Conservation (phyloP, 64 coral and sea anemone species). For the Catalaphyllia jardinei region DNA sequence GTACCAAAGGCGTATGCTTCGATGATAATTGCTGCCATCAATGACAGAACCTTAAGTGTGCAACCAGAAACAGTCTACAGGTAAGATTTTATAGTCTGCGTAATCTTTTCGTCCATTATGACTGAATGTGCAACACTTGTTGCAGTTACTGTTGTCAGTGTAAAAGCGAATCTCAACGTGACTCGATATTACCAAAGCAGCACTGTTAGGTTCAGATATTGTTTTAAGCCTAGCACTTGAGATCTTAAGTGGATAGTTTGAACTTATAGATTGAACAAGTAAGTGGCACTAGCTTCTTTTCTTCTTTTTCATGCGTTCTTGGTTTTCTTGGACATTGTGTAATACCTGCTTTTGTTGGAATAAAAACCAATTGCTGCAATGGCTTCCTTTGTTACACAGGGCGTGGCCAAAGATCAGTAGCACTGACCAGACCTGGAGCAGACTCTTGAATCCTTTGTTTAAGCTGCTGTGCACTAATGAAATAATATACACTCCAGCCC, state of each 20-base stretch:
- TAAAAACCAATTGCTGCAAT: no score
- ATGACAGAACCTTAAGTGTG: not conserved
- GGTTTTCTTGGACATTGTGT: no score
- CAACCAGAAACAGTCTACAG: not conserved
- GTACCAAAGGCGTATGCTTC: constrained; percentile 70
- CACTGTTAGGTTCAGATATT: not conserved
- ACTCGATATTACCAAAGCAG: not conserved
- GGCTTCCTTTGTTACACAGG: not conserved
- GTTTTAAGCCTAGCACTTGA: not conserved
- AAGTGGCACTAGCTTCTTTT: no score
- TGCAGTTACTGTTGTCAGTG: no score
- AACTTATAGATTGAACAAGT: no score
- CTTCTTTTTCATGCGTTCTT: no score
- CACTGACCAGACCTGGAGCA: constrained; percentile 72
- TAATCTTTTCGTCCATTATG: no score
- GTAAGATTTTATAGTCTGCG: not conserved
- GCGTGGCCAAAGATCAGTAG: constrained; percentile 63
- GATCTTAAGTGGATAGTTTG: no score
- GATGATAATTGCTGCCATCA: constrained; percentile 48
- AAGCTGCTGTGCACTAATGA: not conserved
- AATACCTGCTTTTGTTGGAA: no score
- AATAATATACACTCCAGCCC: constrained; percentile 50
- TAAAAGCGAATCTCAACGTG: no score
- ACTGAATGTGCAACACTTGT: no score
- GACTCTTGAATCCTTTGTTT: constrained; percentile 49